phyloP scores from a whole-genome alignment of 2,888 invertebrate species.

The Caenorhabditis auriculariae region DNA sequence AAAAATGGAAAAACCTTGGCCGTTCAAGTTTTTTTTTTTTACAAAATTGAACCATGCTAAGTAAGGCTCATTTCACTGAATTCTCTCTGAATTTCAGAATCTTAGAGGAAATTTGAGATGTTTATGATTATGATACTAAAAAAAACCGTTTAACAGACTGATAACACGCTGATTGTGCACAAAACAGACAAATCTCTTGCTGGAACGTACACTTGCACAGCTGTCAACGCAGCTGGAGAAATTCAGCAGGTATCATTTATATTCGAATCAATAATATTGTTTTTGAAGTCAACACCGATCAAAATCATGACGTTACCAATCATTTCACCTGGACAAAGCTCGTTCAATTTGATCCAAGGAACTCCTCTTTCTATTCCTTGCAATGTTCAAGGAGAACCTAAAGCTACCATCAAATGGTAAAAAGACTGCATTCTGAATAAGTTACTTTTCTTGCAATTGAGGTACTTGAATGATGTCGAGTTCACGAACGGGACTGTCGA shows the following conservation, averaged over 20 bases:
- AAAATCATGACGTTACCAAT: constrained; percentile 46
- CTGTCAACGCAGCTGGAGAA: constrained; percentile 71
- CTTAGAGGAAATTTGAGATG: too few species aligned
- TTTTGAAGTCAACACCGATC: constrained; percentile 24
- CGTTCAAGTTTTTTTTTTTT: too few species aligned
- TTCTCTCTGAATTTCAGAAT: too few species aligned
- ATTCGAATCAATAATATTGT: background rate
- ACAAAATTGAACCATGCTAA: too few species aligned
- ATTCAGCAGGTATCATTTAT: constrained; percentile 57
- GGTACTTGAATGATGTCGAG: constrained; percentile 46
- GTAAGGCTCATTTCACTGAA: too few species aligned
- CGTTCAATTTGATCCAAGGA: constrained; percentile 59
- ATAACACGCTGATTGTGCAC: constrained; percentile 52
- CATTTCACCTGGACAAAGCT: constrained; percentile 52
- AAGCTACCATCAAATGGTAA: constrained; percentile 53
- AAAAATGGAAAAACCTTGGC: too few species aligned
- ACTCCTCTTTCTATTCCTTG: constrained; percentile 53
- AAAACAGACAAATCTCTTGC: constrained; percentile 38
- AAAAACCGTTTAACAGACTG: constrained; percentile 30
- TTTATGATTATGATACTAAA: too few species aligned
- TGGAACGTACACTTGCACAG: constrained; percentile 71
- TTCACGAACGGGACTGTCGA: constrained; percentile 47
- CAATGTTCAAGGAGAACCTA: constrained; percentile 49
- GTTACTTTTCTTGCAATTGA: too few species aligned
- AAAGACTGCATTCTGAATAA: too few species aligned